Base-by-base conservation (phyloP, 2,888 invertebrate species). In the Athalia cordata region DNA sequence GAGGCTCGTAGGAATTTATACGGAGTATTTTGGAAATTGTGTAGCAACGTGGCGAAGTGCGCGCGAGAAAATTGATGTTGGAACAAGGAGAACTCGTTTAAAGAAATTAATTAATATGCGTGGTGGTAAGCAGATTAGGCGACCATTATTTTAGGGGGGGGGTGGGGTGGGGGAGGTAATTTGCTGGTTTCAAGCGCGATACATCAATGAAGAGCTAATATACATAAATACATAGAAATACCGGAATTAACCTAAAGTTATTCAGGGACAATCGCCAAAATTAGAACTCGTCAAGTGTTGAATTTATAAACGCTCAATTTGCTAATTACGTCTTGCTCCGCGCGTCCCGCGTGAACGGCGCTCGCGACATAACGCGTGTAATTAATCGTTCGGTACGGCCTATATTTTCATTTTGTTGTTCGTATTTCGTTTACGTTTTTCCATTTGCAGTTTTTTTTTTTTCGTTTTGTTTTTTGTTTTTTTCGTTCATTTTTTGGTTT, bases 141-240 rank as follows among this genome's bases (percentile, higher is more conserved):
- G 78, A 55, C 78, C 76, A 80, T 81, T 80, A 80, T 74, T 79
- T 76, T 47, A 47, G 50, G 76, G 75, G 57, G 11, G n/a, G n/a
- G n/a, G n/a, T n/a, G n/a, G n/a, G n/a, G n/a, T n/a, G n/a, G n/a
- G n/a, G 55, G 68, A 64, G 4, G 13, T 70, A 77, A 59, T 77
- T 77, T 70, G n/a, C 70, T 70, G 67, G 79, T 62, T 66, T 59
- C 64, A 52, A 78, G 65, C 52, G 72, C 64, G 76, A 78, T 79
- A 80, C 68, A 77, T 62, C 62, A 62, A 61, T 67, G 77, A 45
- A 77, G 68, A 52, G 50, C 15, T 62, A 68, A 81, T 81, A 80
- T 80, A 78, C 80, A 80, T 79, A 81, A 82, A 81, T 80, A 79
- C 80, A 80, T 81, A 80, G 62, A 79, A 82, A 79, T 80, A 78